Base-by-base conservation (phyloP, 1,140 invertebrate species). In the Oncopodura yosiiana region DNA sequence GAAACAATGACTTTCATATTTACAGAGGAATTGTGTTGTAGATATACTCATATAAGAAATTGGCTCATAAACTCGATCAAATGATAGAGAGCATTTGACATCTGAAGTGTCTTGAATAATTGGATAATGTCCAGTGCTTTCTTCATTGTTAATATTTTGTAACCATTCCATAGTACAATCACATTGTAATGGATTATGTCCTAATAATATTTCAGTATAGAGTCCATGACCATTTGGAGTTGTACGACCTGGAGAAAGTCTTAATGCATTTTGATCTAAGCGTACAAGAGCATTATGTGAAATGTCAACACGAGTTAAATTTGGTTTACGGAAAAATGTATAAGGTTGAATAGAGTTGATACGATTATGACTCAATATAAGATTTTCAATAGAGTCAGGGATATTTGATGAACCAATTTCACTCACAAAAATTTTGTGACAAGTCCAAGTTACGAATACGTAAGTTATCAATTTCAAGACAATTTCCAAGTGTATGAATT, bases 281-380 rank as follows among this genome's bases (percentile, higher is more conserved):
- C 79, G 86, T 41, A 81, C 81, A 65, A 94, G 82, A 65, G 83
- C 80, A 68, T 94, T 94, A 37, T 83, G 82, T 61, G 82, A 83
- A 34, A 94, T 71, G 69, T 93, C 87, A 1, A 93, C 87, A 44
- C 83, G 74, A 1, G 86, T 90, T 44, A 93, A 70, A 69, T 92
- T 92, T 2, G 85, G 85, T 69, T 93, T 94, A 67, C 88, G 87
- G 71, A 90, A 86, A 70, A 93, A 93, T n/a, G 88, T 86, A 63
- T 91, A 90, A 1, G 87, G 87, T 64, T 89, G 86, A 43, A 94
- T 86, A 72, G 83, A 87, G 21, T 78, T 79, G 58, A 94, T 92
- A 34, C 80, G 72, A 74, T 94, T 94, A 68, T 91, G 82, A 65
- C 86, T 87, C 24, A 93, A 74, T 65, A 84, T 86, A 4, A 92